Percentiles rank a stretch among this genome's conserved stretches.
Evolutionary conservation across 1,140 invertebrate genomes (phyloP).

Genomic region (Acromyrmex echinatior): DNA sequence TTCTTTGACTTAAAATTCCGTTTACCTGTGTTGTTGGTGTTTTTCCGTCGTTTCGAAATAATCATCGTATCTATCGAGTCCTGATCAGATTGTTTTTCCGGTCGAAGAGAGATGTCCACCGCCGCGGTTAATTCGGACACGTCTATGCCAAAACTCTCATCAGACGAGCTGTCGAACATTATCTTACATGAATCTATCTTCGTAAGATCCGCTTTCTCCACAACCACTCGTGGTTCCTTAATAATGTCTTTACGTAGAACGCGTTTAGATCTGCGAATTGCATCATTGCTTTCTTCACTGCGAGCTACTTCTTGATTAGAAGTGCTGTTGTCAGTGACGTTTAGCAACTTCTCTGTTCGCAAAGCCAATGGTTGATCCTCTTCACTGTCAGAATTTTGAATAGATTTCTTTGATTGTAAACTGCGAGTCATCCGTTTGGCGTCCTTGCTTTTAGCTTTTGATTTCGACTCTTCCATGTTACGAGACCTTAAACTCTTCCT

Average conservation of each 20-base stretch:
- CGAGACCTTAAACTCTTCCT: neutral
- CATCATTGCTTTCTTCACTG: conserved; percentile 42
- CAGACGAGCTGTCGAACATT: conserved; percentile 83
- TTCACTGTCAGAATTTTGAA: conserved; percentile 72
- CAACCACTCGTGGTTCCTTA: conserved; percentile 77
- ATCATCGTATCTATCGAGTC: conserved; percentile 28
- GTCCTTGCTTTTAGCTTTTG: neutral
- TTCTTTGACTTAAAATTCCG: neutral
- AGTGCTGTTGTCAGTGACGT: neutral
- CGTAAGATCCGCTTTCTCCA: conserved; percentile 78
- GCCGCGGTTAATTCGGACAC: conserved; percentile 77
- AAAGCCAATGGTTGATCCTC: conserved; percentile 72
- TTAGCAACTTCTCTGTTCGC: conserved; percentile 37
- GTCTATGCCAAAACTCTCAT: conserved; percentile 83
- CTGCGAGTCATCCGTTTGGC: neutral
- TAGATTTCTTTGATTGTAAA: conserved; percentile 61
- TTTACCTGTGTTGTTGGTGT: conserved; percentile 17
- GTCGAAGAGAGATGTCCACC: conserved; percentile 81
- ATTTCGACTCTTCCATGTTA: neutral
- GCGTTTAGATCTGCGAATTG: conserved; percentile 61
- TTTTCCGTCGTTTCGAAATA: conserved; percentile 23
- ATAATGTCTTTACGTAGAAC: conserved; percentile 68
- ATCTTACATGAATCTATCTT: conserved; percentile 77
- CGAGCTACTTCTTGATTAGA: conserved; percentile 27
- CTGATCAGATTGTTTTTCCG: conserved; percentile 70